Evolutionary conservation across 2,797 vertebrate genomes (phyloP).

Genomic region (Cirrhinus molitorella): DNA sequence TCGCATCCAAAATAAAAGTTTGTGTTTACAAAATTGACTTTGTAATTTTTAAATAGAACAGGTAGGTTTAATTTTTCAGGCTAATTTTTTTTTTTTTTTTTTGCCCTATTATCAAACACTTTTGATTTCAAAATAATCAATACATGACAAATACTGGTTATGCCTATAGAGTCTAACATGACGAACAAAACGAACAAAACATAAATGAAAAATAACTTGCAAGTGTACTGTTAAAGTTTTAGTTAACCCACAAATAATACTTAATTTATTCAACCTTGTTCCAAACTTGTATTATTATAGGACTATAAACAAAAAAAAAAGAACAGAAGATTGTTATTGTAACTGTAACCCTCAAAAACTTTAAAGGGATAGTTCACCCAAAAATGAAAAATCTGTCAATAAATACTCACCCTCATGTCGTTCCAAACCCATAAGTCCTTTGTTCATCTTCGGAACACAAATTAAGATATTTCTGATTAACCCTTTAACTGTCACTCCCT

Average conservation of each 20-base stretch:
- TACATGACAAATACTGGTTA: background rate
- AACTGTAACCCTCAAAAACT: background rate
- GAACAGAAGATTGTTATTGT: background rate
- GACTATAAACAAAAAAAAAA: background rate
- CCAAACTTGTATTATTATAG: background rate
- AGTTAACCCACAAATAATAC: background rate
- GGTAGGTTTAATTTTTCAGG: too few species aligned
- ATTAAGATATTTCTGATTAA: too few species aligned
- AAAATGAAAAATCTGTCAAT: too few species aligned
- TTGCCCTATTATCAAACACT: background rate
- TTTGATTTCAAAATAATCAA: background rate
- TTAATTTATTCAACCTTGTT: background rate
- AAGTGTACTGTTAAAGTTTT: background rate
- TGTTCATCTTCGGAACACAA: too few species aligned
- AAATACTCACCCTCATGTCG: too few species aligned
- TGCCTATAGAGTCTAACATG: background rate
- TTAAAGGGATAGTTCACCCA: too few species aligned
- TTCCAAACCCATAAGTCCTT: too few species aligned
- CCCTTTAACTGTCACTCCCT: too few species aligned
- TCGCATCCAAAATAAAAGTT: too few species aligned
- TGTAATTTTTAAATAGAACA: too few species aligned
- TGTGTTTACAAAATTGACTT: too few species aligned
- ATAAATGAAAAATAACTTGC: background rate
- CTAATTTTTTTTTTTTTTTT: too few species aligned
- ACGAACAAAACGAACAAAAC: background rate